Conservation (phyloP, 2,888 invertebrate genomes). For the Taphrorychus bicolor region DNA sequence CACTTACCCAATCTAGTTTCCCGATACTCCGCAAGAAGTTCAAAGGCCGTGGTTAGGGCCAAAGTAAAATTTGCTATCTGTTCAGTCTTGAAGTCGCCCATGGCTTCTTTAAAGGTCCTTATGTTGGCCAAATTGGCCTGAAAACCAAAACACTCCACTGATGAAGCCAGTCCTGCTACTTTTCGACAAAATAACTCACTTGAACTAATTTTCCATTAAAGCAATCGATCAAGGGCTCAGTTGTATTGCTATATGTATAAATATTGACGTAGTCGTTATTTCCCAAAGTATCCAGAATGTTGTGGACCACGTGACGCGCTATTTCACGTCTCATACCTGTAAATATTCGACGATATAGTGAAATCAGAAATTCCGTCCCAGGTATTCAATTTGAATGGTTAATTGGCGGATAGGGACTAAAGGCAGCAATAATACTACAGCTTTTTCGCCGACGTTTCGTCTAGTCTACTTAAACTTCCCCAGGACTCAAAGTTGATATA, state of each 20-base stretch:
- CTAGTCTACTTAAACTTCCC: no score
- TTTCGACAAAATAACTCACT: no score
- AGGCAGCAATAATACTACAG: no score
- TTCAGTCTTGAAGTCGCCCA: conserved; percentile 79
- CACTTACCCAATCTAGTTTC: conserved; percentile 50
- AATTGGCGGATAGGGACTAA: no score
- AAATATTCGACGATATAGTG: conserved; percentile 49
- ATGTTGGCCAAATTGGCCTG: conserved; percentile 87
- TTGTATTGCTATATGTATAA: conserved; percentile 85
- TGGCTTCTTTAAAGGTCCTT: conserved; percentile 79
- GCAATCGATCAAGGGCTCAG: conserved; percentile 84
- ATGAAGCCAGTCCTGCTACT: neutral
- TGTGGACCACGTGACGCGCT: conserved; percentile 84
- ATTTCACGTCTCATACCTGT: conserved; percentile 83
- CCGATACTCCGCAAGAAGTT: conserved; percentile 68
- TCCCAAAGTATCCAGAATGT: conserved; percentile 93
- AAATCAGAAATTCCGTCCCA: no score
- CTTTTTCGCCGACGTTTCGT: no score
- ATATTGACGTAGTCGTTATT: conserved; percentile 99
- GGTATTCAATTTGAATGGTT: no score
- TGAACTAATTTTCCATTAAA: conserved; percentile 90
- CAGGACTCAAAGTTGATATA: neutral
- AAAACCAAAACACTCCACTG: conserved; percentile 46
- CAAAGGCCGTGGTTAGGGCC: conserved; percentile 89
- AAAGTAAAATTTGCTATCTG: conserved; percentile 94